phyloP scores from a whole-genome alignment of 2,888 invertebrate species.

The Sisyra nigra region DNA sequence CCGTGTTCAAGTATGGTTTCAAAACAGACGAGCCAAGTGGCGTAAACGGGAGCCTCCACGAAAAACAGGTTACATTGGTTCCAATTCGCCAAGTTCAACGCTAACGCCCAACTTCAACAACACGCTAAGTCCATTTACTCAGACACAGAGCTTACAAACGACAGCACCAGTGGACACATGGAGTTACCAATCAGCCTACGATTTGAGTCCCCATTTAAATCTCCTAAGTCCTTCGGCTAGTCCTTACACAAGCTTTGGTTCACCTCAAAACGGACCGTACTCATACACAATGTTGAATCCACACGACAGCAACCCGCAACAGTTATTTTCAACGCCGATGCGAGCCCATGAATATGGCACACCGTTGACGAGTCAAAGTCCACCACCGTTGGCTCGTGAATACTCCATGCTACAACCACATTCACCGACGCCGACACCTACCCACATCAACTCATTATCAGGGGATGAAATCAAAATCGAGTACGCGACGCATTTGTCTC shows the following conservation, averaged over 20 bases:
- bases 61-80: slow-evolving; percentile 66
- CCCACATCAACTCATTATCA: slow-evolving; percentile 24
- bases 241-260: slow-evolving; percentile 46
- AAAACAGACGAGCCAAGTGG: slow-evolving; percentile 88
- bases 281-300: slow-evolving; percentile 47
- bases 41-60: slow-evolving; percentile 85
- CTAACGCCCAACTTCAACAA: slow-evolving; percentile 29
- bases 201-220: slow-evolving; percentile 57
- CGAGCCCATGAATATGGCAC: slow-evolving; percentile 47
- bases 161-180: slow-evolving; percentile 61
- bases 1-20: slow-evolving; percentile 67
- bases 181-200: slow-evolving; percentile 65
- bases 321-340: slow-evolving; percentile 45
- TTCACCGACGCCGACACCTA: slow-evolving; percentile 31
- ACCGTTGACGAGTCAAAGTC: slow-evolving; percentile 37
- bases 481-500: slow-evolving; percentile 32
- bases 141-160: slow-evolving; percentile 28
- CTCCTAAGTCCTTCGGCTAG: slow-evolving; percentile 51
- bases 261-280: slow-evolving; percentile 38
- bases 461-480: slow-evolving; percentile 25
- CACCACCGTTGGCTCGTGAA: slow-evolving; percentile 43
- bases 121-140: slow-evolving; percentile 44
- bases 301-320: slow-evolving; percentile 48
- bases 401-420: slow-evolving; percentile 49
- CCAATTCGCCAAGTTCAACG: slow-evolving; percentile 50